Evolutionary conservation across 2,113 vertebrate species (phyloP).

Genomic region (Odocoileus hemionus): DNA sequence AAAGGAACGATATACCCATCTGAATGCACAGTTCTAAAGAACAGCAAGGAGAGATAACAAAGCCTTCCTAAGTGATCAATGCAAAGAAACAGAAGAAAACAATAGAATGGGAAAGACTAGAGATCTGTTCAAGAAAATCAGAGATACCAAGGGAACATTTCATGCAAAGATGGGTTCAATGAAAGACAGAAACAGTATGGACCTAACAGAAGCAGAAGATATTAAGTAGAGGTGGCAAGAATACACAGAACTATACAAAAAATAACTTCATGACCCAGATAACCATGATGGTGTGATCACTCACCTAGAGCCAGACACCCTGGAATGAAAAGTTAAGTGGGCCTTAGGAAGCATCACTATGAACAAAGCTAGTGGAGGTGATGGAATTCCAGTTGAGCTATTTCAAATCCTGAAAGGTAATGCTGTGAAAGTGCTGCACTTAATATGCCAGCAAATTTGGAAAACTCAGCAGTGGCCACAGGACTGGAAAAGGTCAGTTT

Average conservation of each 20-base stretch:
- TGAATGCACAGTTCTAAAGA: background rate
- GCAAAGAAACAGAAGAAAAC: background rate
- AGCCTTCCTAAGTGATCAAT: background rate
- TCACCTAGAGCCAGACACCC: background rate
- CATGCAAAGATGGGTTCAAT: background rate
- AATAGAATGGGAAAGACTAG: background rate
- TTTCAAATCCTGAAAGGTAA: background rate
- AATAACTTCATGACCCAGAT: background rate
- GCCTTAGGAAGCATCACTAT: background rate
- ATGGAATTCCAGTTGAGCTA: background rate
- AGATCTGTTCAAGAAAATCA: background rate
- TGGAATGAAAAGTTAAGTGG: background rate
- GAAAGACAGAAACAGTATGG: background rate
- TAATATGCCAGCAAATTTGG: background rate
- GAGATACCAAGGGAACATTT: background rate
- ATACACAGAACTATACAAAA: background rate
- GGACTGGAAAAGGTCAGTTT: background rate
- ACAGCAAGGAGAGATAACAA: background rate
- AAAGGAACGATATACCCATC: background rate
- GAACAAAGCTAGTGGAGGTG: background rate
- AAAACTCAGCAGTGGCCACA: background rate
- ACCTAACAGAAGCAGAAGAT: background rate
- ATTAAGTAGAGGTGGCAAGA: background rate
- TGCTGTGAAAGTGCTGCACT: background rate
- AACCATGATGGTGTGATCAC: background rate